Conservation (phyloP, 2,888 invertebrate species). For the Trissonchulus latispiculum region DNA sequence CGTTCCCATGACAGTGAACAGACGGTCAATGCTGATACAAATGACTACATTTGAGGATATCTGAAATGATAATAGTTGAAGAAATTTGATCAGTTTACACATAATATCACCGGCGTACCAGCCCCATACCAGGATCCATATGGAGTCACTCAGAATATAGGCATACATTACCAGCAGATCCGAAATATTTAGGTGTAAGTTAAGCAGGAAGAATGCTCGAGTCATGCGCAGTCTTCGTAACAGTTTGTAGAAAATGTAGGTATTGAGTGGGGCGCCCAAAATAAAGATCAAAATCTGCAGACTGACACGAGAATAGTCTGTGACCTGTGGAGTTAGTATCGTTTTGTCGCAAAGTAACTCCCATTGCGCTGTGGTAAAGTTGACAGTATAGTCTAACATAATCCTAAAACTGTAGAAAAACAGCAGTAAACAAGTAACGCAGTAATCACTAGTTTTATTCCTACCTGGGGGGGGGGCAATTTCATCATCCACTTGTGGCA, state of each 20-base stretch:
- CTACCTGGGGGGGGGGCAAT: no score
- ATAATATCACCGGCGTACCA: neutral
- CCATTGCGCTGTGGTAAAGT: neutral
- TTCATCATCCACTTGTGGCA: no score
- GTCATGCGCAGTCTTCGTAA: neutral
- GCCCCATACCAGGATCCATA: neutral
- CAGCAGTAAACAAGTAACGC: no score
- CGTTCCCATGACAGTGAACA: neutral
- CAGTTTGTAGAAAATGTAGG: neutral
- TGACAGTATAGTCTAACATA: neutral
- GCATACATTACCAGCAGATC: slow-evolving; percentile 1
- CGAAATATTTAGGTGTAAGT: neutral
- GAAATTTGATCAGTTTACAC: neutral
- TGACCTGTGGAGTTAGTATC: neutral
- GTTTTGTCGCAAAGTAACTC: neutral
- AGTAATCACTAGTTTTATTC: no score
- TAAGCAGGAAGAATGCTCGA: neutral
- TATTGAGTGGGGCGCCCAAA: neutral
- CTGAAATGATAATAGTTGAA: neutral
- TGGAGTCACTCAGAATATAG: neutral
- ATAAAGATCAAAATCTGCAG: neutral
- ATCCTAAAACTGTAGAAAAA: neutral
- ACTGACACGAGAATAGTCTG: neutral
- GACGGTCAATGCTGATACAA: slow-evolving; percentile 5
- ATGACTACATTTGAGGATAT: slow-evolving; percentile 7